Base-by-base conservation (phyloP, 1,140 invertebrate species). In the Mycetomoellerius zeteki region DNA sequence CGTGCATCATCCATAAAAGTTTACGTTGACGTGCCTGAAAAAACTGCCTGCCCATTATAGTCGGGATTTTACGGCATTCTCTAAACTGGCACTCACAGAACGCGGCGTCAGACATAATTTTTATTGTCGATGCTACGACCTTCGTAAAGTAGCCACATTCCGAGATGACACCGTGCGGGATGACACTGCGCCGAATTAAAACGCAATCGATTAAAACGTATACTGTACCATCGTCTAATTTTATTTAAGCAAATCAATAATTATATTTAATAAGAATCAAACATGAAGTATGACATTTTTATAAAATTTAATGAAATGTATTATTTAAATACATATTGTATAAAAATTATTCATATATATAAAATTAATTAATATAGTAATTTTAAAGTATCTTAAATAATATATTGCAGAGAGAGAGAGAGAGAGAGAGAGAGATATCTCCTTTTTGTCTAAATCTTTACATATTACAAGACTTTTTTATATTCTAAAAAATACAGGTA, bases 1-100 rank as follows among this genome's bases (percentile, higher is more conserved):
- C 1, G 65, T 12, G 54, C 54, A 82, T 60, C 65, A 71, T 82
- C 21, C 52, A 82, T 82, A 82, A 82, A 82, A 82, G 52, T 82
- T 84, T 84, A 75, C 67, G 67, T 73, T 52, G 24, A 73, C 54
- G n/a, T 82, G 54, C 54, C 37, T 69, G 37, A 47, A 60, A 73
- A 14, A 75, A 84, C 56, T 84, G 54, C 54, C 8, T 58, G 37
- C 54, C 43, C 60, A 82, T 82, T 82, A 82, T 5, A 33, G 12
- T 56, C 54, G 37, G 43, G 33, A 82, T 82, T 82, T 82, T 82
- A 82, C 52, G 24, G 14, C 80, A 37, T 84, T 62, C 69, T 75
- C 60, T 84, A 75, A 84, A 60, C 69, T 75, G 37, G 37, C 43
- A 60, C 27, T 75, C 71, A 33, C 56, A 84, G 54, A 60, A 73